Conservation (phyloP, 2,113 vertebrate species). For the Poeciliopsis turrubarensis region DNA sequence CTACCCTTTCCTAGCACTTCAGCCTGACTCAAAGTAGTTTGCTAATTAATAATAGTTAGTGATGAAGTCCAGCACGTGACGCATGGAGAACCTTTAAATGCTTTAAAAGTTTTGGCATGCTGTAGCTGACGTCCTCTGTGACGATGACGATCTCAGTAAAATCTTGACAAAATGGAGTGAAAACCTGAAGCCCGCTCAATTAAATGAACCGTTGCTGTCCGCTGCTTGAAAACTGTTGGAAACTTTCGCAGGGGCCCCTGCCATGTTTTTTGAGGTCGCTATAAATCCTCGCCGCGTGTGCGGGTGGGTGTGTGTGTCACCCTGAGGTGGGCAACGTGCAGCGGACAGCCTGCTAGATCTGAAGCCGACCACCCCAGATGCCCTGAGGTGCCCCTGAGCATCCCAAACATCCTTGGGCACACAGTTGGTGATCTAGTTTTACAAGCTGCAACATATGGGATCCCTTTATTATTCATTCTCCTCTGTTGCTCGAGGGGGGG, state of each 20-base stretch:
- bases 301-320: slow-evolving; percentile 13
- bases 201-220: not conserved
- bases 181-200: not conserved
- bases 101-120: no score
- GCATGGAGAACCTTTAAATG: no score
- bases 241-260: not conserved
- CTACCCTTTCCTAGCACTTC: not conserved
- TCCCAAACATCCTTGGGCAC: slow-evolving; percentile 59
- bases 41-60: not conserved
- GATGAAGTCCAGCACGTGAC: not conserved
- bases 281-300: slow-evolving; percentile 3
- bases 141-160: not conserved
- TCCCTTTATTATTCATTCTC: slow-evolving; percentile 70
- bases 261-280: slow-evolving; percentile 13
- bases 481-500: slow-evolving; percentile 30
- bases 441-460: slow-evolving; percentile 73
- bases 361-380: slow-evolving; percentile 24
- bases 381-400: slow-evolving; percentile 42
- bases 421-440: slow-evolving; percentile 80
- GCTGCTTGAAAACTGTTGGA: not conserved
- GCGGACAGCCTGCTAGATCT: slow-evolving; percentile 36
- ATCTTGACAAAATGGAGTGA: not conserved
- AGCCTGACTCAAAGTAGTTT: not conserved
- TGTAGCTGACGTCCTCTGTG: no score
- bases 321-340: slow-evolving; percentile 22